Conservation (phyloP, 2,888 invertebrate species). For the Macrosiphum euphorbiae region DNA sequence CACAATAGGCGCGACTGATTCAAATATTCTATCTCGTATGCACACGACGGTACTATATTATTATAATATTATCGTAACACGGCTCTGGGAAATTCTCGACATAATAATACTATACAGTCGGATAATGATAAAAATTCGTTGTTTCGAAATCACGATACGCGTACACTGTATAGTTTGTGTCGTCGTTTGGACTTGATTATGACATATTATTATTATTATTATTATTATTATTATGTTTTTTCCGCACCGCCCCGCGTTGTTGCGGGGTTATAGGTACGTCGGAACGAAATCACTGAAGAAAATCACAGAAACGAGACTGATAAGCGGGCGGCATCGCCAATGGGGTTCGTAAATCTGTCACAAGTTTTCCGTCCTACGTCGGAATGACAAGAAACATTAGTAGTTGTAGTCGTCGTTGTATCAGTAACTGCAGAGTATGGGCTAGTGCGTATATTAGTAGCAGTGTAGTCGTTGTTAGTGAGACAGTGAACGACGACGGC, state of each 20-base stretch:
- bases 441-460: background rate
- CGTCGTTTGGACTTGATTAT: background rate
- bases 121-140: background rate
- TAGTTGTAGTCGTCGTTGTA: background rate
- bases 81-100: background rate
- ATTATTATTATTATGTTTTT: background rate
- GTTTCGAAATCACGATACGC: background rate
- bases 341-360: constrained; percentile 39
- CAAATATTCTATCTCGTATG: background rate
- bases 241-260: background rate
- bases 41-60: background rate
- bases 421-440: background rate
- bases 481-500: constrained; percentile 37
- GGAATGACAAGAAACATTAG: constrained; percentile 23
- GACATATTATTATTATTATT: no score
- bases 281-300: background rate
- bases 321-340: background rate
- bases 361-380: constrained; percentile 17
- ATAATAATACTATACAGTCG: background rate
- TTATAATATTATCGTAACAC: background rate
- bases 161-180: background rate
- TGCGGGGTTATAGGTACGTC: background rate
- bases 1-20: background rate
- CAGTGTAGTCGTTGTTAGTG: background rate
- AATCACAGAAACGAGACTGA: constrained; percentile 3